Conservation (phyloP, 2,888 invertebrate species). For the Elysia crispata region DNA sequence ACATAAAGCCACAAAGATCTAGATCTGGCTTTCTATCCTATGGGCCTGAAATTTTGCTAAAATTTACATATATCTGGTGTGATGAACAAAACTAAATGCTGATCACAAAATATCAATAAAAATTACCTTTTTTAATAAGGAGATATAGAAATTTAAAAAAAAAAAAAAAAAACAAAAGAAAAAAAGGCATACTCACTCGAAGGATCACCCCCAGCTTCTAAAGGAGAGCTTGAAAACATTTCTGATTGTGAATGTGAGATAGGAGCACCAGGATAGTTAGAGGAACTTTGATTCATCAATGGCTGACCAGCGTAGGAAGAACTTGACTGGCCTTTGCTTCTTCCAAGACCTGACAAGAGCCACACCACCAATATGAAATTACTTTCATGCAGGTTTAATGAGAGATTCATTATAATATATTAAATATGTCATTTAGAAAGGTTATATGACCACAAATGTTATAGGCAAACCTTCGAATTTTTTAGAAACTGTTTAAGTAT, state of each 20-base stretch:
- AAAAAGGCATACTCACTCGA: constrained; percentile 35
- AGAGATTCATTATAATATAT: no score
- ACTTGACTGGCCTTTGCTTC: constrained; percentile 23
- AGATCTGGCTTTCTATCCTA: background rate
- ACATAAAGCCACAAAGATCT: no score
- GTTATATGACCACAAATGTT: no score
- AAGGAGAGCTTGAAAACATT: constrained; percentile 40
- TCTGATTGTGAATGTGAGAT: constrained; percentile 33
- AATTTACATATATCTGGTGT: background rate
- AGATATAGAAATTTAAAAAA: no score
- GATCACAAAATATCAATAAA: no score
- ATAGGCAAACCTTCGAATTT: no score
- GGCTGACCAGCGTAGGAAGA: constrained; percentile 36
- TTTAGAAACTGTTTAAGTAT: no score
- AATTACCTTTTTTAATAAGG: no score
- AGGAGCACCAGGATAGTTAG: constrained; percentile 39
- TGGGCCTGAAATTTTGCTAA: background rate
- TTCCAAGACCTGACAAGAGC: constrained; percentile 29
- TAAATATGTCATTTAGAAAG: no score
- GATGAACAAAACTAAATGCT: background rate
- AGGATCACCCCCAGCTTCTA: constrained; percentile 45
- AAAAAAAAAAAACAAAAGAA: no score
- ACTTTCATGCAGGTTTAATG: no score
- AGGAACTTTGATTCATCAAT: constrained; percentile 14
- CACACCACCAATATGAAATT: no score